Evolutionary conservation across 2,888 invertebrate genomes (phyloP).

Genomic region (Cerceris ruficornis): DNA sequence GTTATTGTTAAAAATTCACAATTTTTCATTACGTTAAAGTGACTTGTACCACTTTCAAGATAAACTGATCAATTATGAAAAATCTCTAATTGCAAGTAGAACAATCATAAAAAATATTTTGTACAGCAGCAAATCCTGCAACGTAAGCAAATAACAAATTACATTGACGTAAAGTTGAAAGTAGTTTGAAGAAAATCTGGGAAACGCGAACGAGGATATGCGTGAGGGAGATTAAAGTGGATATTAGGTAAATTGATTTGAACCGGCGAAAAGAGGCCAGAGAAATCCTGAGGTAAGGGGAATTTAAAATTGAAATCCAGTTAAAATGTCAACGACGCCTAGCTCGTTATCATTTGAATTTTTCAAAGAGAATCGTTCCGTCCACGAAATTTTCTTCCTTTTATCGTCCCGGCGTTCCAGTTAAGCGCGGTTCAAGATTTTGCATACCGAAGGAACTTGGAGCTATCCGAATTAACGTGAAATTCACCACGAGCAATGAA

Average conservation of each 20-base stretch:
- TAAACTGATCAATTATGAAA: too few relatives aligned
- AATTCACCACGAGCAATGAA: constrained; percentile 8
- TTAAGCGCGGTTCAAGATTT: constrained; percentile 54
- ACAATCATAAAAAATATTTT: too few relatives aligned
- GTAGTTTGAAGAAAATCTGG: constrained; percentile 7
- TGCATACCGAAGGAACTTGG: constrained; percentile 47
- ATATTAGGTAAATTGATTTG: constrained; percentile 59
- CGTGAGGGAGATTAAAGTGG: constrained; percentile 44
- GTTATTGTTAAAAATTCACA: too few relatives aligned
- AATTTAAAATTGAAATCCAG: constrained; percentile 69
- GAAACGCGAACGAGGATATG: constrained; percentile 14
- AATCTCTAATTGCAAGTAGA: too few relatives aligned
- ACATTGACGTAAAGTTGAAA: background rate
- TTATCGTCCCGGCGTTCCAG: constrained; percentile 27
- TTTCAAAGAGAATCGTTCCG: constrained; percentile 59
- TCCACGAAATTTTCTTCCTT: constrained; percentile 41
- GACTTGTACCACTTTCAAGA: too few relatives aligned
- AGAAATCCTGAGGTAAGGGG: constrained; percentile 25
- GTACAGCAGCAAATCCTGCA: too few relatives aligned
- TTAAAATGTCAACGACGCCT: constrained; percentile 64
- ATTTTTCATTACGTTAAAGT: too few relatives aligned
- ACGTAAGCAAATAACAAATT: too few relatives aligned
- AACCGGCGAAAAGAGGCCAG: constrained; percentile 30
- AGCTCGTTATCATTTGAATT: constrained; percentile 68
- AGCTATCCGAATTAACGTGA: constrained; percentile 33